Evolutionary conservation across 1,140 invertebrate species (phyloP), one percentile per base, ranked within the genome.

Genomic region (Meteorus sp.): DNA sequence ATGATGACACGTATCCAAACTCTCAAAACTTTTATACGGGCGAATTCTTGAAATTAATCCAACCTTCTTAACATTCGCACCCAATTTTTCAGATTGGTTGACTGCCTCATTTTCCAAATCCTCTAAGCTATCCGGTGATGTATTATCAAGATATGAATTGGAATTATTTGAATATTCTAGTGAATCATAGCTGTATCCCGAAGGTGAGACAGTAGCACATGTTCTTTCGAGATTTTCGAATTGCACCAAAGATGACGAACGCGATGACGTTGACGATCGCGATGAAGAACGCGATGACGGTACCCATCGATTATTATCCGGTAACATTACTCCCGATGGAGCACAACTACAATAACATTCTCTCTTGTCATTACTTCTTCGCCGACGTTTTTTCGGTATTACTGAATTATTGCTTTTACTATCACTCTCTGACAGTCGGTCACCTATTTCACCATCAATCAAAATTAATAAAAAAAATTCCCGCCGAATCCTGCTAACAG

Each of bases 221-320:
- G 87, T 88, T 60, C 86, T 83, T 66, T 90, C 89, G 47, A 92
- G 76, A 0, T 85, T 89, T 73, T 92, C 90, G 71, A 93, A 93
- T 72, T 92, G 90, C 20, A 91, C 79, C 22, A 93, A 78, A 52
- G 89, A 91, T 35, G 88, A 89, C 20, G 89, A 90, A 43, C 90
- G 83, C 72, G 66, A 85, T 23, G 68, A 74, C 0, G 68, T 72
- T 56, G 71, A 72, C 0, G 73, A 71, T 37, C 69, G 71, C 58
- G 71, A 73, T 17, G 65, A 35, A 17, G 50, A 75, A 47, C 66
- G 70, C 39, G 73, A 85, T 68, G 71, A 85, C 71, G 41, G 79
- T 58, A 76, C 29, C 65, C 76, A 60, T 64, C 80, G 73, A 53
- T 81, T 60, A 68, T 66, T 71, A 25, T 77, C 71, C 58, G 79